These are phyloP conservation scores for Cyanoderma ruficeps DNA, from an alignment of 2,113 vertebrate species.

Conservation along the genomic window DNA sequence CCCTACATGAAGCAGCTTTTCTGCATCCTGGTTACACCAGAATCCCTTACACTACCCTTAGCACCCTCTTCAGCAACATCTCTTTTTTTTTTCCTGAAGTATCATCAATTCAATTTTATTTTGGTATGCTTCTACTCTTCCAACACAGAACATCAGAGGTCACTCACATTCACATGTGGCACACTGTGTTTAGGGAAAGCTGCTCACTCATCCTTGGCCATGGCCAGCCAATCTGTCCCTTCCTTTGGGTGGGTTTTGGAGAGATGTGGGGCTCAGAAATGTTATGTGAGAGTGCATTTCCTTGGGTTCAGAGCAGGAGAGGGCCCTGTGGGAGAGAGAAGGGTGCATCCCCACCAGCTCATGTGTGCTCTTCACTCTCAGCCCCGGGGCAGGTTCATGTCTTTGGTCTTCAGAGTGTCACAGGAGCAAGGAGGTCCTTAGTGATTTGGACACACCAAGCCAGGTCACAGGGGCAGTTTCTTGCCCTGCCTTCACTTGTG, in stretches of 20 bases:
- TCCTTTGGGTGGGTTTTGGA: neutral
- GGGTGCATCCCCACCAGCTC: neutral
- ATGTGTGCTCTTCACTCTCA: neutral
- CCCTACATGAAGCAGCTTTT: neutral
- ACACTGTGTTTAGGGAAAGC: rapidly evolving
- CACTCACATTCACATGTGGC: neutral
- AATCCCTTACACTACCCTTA: no score
- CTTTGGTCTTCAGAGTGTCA: neutral
- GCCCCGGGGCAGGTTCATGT: neutral
- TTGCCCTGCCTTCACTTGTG: neutral
- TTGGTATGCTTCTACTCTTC: neutral
- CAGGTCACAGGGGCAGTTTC: neutral
- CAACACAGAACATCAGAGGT: neutral
- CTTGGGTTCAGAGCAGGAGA: neutral
- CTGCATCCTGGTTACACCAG: neutral
- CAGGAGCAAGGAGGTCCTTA: neutral
- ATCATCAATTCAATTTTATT: neutral
- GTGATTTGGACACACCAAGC: neutral
- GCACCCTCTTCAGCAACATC: neutral
- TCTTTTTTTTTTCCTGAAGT: neutral
- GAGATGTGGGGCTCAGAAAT: neutral
- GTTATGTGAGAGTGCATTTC: neutral
- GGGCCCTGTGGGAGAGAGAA: neutral
- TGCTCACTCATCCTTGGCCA: neutral
- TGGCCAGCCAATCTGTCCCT: neutral